Evolutionary conservation across 2,113 vertebrate species (phyloP), one percentile per base, ranked within the genome.

Genomic region (Pseudopodoces humilis): DNA sequence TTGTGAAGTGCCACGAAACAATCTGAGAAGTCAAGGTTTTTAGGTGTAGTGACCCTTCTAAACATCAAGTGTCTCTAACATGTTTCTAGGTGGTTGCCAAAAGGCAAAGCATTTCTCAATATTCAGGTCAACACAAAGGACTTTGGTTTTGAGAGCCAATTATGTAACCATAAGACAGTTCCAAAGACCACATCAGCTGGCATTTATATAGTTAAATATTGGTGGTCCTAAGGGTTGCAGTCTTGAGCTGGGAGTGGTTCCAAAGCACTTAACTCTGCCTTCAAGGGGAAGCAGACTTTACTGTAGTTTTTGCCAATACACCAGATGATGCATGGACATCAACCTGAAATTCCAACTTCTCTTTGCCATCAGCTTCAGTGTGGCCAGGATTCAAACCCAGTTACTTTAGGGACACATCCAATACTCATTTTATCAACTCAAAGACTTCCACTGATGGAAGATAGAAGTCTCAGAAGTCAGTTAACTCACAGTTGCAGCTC

Each of bases 331-430:
- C 55, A 50, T 49, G 77, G 78, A 87, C 68, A 83, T 17, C 0
- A 2, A 37, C 41, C 22, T 86, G 52, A 88, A 96, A 81, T 78
- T 91, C 55, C 35, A 27, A 2, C 82, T 96, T 93, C 33, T 77
- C n/a, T 78, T 74, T 94, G 50, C 56, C 71, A 31, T 84, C 65
- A 60, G 60, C 55, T 94, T 78, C 60, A 39, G 37, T 53, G 71
- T 81, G 83, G 52, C 56, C 86, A 87, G 35, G 44, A 78, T 83
- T 80, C 77, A 90, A 96, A 80, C 25, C 25, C 44, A 39, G 64
- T 70, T 95, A n/a, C 93, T 94, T 93, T 93, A 96, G 78, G 90
- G 88, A 74, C 31, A 62, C 6, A 60, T 88, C 71, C 91, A 92
- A 64, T 47, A 52, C 11, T 83, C 17, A 63, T 88, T 96, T 83